Conservation (phyloP, 2,888 invertebrate genomes). For the Apoderus coryli region DNA sequence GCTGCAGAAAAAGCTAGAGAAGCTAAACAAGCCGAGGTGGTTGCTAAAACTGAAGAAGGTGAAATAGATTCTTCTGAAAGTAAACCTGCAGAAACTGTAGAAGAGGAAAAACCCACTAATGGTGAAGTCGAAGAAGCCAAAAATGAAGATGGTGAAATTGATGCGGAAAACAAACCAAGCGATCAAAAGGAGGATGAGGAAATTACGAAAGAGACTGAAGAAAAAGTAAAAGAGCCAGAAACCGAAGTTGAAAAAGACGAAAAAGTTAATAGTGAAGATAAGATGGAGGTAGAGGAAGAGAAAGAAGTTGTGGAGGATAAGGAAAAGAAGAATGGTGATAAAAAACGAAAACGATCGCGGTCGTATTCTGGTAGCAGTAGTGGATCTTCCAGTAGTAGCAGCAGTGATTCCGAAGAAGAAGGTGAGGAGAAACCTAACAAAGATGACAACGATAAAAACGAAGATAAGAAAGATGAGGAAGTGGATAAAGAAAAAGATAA, state of each 20-base stretch:
- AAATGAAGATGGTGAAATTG: constrained; percentile 11
- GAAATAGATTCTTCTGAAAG: constrained; percentile 21
- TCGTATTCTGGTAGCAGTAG: constrained; percentile 38
- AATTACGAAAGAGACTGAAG: constrained; percentile 17
- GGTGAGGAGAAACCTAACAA: constrained; percentile 19
- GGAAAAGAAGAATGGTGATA: constrained; percentile 18
- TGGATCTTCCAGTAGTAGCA: constrained; percentile 34
- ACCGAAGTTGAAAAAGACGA: constrained; percentile 34
- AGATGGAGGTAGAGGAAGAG: constrained; percentile 14
- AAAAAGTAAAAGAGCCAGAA: constrained; percentile 21
- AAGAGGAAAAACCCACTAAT: constrained; percentile 20
- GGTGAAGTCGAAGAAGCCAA: constrained; percentile 21
- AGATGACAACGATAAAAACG: constrained; percentile 19
- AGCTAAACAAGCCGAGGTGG: constrained; percentile 24
- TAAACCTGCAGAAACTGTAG: constrained; percentile 30
- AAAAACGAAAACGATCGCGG: constrained; percentile 33
- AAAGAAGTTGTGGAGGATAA: constrained; percentile 18
- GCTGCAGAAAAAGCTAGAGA: constrained; percentile 20
- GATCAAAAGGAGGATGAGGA: constrained; percentile 21
- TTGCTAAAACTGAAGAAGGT: constrained; percentile 24
- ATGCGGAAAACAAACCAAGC: constrained; percentile 14
- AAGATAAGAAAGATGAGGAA: constrained; percentile 24
- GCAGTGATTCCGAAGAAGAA: constrained; percentile 35
- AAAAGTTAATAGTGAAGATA: constrained; percentile 25
- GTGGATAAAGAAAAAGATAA: constrained; percentile 26